phyloP scores from a whole-genome alignment of 2,113 vertebrate species.

The Gadus chalcogrammus region DNA sequence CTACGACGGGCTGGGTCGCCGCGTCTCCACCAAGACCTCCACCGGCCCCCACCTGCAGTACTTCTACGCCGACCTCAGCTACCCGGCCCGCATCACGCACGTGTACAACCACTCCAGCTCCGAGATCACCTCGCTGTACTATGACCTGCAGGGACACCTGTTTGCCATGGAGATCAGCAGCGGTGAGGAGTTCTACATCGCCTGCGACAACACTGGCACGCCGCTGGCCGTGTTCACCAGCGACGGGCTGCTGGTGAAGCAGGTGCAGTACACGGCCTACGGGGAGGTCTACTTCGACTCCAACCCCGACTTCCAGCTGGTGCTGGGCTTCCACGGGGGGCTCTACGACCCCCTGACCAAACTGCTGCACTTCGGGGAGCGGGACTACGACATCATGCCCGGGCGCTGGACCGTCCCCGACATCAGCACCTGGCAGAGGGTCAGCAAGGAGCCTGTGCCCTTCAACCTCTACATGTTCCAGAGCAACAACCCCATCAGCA shows the following conservation, averaged over 20 bases:
- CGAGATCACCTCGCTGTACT: constrained; percentile 96
- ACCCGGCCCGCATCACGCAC: constrained; percentile 91
- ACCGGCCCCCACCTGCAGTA: constrained; percentile 93
- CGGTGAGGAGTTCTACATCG: constrained; percentile 96
- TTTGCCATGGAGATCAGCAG: constrained; percentile 99
- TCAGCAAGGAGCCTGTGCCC: constrained; percentile 87
- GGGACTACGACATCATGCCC: constrained; percentile 94
- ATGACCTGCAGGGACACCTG: constrained; percentile 95
- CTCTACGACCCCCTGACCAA: constrained; percentile 94
- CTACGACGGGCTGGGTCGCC: constrained; percentile 90
- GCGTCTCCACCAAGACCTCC: constrained; percentile 91
- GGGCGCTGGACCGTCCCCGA: constrained; percentile 95
- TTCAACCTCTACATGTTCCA: constrained; percentile 99
- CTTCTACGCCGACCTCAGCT: constrained; percentile 93
- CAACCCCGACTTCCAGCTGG: constrained; percentile 93
- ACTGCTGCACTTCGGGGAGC: constrained; percentile 92
- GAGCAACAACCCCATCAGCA: constrained; percentile 97
- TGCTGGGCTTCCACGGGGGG: constrained; percentile 95
- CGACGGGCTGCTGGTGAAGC: constrained; percentile 92
- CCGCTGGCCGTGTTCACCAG: constrained; percentile 94
- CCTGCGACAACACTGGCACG: constrained; percentile 93
- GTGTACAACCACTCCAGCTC: constrained; percentile 97
- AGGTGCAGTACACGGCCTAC: constrained; percentile 95
- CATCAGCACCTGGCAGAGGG: constrained; percentile 85
- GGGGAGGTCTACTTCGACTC: constrained; percentile 98